phyloP scores from a whole-genome alignment of 1,140 invertebrate genomes.

The Drosophila funebris region DNA sequence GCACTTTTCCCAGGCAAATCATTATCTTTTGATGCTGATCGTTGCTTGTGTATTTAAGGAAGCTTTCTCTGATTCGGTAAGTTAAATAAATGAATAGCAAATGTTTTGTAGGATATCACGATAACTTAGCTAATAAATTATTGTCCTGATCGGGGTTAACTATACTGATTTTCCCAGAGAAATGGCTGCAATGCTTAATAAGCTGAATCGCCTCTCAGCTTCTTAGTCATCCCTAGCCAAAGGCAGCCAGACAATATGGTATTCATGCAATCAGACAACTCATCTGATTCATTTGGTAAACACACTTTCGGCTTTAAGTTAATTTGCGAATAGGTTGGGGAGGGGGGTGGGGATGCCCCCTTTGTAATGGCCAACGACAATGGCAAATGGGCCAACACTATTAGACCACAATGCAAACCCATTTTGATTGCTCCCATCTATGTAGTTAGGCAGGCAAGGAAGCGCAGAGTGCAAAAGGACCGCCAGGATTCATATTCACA shows the following conservation, averaged over 20 bases:
- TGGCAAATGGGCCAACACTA: constrained; percentile 38
- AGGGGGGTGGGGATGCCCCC: neutral
- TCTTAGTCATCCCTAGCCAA: too few relatives aligned
- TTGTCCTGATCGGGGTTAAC: too few relatives aligned
- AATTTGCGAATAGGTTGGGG: constrained; percentile 17
- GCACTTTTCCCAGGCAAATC: neutral
- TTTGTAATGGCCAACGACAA: constrained; percentile 23
- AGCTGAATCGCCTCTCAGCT: too few relatives aligned
- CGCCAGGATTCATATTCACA: neutral
- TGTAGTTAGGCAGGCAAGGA: neutral
- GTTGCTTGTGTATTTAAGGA: neutral
- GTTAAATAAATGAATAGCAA: neutral
- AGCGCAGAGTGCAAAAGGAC: constrained; percentile 5
- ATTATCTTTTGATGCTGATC: neutral
- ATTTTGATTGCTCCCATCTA: constrained; percentile 44
- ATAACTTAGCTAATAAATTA: too few relatives aligned
- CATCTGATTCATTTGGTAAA: constrained; percentile 29
- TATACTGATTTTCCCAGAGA: too few relatives aligned
- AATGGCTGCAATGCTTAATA: neutral
- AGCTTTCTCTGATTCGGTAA: neutral
- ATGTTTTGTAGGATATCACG: too few relatives aligned
- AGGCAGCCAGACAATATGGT: neutral
- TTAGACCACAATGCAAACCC: constrained; percentile 44
- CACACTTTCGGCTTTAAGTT: constrained; percentile 13
- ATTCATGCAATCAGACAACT: too few relatives aligned